Base-by-base conservation (phyloP, 2,113 vertebrate genomes). In the Pelecanoides urinatrix region DNA sequence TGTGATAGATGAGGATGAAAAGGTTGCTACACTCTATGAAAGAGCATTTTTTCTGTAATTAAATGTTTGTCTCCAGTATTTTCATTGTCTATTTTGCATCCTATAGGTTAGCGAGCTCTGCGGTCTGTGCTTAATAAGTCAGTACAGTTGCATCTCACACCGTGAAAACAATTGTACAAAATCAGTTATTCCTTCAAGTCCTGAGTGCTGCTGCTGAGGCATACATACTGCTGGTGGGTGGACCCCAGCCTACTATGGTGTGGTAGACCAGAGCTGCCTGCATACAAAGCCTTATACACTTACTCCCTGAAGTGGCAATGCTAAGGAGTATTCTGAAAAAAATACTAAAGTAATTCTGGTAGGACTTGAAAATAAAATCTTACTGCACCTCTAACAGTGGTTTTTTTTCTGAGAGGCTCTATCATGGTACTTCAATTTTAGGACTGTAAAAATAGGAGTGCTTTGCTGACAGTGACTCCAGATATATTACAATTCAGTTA, bases 81-180 rank as follows among this genome's bases (percentile, higher is more conserved):
- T 52, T 79, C 44, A 17, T 25, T 56, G 25, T 50, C 19, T 75
- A 1, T 79, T 84, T 90, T 63, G 16, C 29, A 23, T 58, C 27
- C 59, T 13, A 9, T 5, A 65, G 38, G 8, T 47, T 71, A 78
- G 8, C 0, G 0, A 58, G 38, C 11, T 82, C 44, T 77, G 20
- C 0, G 3, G 65, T 74, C 16, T 0, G 0, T 53, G 13, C 56
- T 78, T n/a, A 58, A 18, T 45, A 74, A 79, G 26, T 75, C 38
- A 30, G 8, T 71, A 45, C 10, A 36, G 42, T 70, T 78, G 20
- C 10, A 58, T 40, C 32, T 53, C 52, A 29, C 50, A 42, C 23
- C 1, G 1, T 44, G 53, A 79, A 47, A 86, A 47, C 9, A 62
- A 8, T 5, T 72, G 12, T 44, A 15, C 16, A 71, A 53, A 63